These are phyloP conservation scores for Dinoponera quadriceps DNA, from an alignment of 1,140 invertebrate genomes.

Conservation along the genomic window DNA sequence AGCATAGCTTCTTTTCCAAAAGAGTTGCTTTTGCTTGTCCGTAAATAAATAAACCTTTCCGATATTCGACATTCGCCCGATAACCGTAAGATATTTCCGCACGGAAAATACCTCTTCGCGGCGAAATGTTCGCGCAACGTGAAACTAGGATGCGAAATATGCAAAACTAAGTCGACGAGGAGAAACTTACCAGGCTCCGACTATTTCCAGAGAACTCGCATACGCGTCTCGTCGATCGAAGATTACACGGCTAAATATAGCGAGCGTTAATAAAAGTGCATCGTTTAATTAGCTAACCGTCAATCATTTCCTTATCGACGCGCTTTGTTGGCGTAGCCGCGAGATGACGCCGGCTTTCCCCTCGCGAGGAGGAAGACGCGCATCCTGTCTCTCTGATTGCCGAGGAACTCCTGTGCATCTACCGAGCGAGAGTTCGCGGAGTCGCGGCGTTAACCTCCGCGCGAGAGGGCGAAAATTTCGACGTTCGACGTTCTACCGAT, in stretches of 20 bases:
- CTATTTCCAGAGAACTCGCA: not conserved
- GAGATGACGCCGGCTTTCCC: conserved; percentile 39
- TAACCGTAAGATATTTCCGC: not conserved
- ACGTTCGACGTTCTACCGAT: not conserved
- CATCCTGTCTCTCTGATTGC: conserved; percentile 73
- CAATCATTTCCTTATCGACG: conserved; percentile 77
- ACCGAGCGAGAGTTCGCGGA: conserved; percentile 55
- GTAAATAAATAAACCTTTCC: too few species aligned
- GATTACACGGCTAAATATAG: conserved; percentile 68
- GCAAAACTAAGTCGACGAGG: not conserved
- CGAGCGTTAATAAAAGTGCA: conserved; percentile 63
- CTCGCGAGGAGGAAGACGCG: conserved; percentile 60
- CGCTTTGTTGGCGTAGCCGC: conserved; percentile 67
- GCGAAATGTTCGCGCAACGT: not conserved
- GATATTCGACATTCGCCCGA: not conserved
- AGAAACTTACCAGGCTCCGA: not conserved
- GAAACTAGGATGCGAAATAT: not conserved
- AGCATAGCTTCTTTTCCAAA: too few species aligned
- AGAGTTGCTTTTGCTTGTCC: too few species aligned
- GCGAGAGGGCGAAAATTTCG: too few species aligned
- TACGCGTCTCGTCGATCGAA: not conserved
- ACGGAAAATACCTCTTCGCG: not conserved
- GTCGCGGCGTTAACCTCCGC: conserved; percentile 57
- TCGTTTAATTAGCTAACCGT: conserved; percentile 72
- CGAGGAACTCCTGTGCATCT: conserved; percentile 46